phyloP scores from a whole-genome alignment of 2,797 vertebrate genomes.

The Cichlasoma orientale region DNA sequence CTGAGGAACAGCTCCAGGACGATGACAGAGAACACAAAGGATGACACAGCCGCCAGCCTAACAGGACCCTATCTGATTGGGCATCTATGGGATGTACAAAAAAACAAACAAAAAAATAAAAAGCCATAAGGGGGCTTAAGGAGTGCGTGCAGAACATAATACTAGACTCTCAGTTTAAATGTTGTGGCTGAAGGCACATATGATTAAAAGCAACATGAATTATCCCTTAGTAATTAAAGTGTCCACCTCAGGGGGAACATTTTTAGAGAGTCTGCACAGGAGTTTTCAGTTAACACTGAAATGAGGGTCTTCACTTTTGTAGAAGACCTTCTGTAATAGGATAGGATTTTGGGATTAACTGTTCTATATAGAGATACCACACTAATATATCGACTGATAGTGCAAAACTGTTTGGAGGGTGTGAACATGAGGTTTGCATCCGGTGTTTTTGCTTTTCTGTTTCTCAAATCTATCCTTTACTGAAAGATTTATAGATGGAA shows the following conservation, averaged over 20 bases:
- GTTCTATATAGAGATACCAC: background rate
- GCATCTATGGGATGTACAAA: background rate
- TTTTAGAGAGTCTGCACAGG: background rate
- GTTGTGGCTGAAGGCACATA: background rate
- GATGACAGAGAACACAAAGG: too few relatives aligned
- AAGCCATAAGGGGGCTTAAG: too few relatives aligned
- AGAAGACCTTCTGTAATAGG: background rate
- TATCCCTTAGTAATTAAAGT: background rate
- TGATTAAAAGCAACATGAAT: background rate
- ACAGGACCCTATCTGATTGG: too few relatives aligned
- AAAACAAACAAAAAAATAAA: too few relatives aligned
- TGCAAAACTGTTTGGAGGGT: background rate
- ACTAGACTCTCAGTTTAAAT: background rate
- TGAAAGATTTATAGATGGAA: background rate
- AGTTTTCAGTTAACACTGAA: background rate
- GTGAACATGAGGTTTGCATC: background rate
- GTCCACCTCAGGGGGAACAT: background rate
- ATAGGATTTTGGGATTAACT: background rate
- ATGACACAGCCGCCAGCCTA: too few relatives aligned
- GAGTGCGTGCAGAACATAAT: background rate
- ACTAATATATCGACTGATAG: background rate
- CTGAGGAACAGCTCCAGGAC: too few relatives aligned
- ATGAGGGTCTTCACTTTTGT: background rate
- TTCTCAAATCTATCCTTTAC: background rate
- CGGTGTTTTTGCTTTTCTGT: too few relatives aligned